Base-by-base conservation (phyloP, 2,888 invertebrate genomes). In the Eretmocerus hayati region DNA sequence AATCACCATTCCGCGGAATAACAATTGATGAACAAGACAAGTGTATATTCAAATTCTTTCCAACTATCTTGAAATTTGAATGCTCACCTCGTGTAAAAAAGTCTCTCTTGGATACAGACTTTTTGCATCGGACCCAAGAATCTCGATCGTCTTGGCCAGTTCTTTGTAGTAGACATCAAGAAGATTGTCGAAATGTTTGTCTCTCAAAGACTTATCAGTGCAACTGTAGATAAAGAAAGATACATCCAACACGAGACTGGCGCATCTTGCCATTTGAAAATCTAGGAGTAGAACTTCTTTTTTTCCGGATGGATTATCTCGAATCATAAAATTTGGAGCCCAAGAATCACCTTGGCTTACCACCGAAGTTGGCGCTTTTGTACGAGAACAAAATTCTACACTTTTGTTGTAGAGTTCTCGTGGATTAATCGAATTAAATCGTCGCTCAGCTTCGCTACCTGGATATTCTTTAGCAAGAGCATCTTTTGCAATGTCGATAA, bases 281-380 rank as follows among this genome's bases (percentile, higher is more conserved):
- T 87, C 87, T 30, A 87, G 81, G 50, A 86, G 74, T 57, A 80
- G 77, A 0, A 76, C 75, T 49, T 75, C 74, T 5, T 62, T 53
- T 45, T 67, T 58, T 6, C 55, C 54, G 15, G 35, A 36, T 1
- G 57, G 40, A 31, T 43, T 41, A 45, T 73, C 73, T 36, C 77
- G 76, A 8, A 78, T 77, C 1, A 87, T 64, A 57, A 86, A 86
- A 63, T 87, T 87, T n/a, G 83, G 84, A 0, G 81, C 77, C 87
- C 87, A 87, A 32, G 80, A 79, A 62, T 87, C 87, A 0, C 86
- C 87, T 50, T 87, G 85, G 0, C 77, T 79, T 22, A 86, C 77
- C 0, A 81, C 81, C 0, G 78, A 67, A 22, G 72, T 67, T 33
- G 64, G 63, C 3, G 59, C 61, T n/a, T 75, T 69, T 18, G 63